These are phyloP conservation scores for Alaudala cheleensis DNA, from an alignment of 2,113 vertebrate genomes.

Conservation along the genomic window DNA sequence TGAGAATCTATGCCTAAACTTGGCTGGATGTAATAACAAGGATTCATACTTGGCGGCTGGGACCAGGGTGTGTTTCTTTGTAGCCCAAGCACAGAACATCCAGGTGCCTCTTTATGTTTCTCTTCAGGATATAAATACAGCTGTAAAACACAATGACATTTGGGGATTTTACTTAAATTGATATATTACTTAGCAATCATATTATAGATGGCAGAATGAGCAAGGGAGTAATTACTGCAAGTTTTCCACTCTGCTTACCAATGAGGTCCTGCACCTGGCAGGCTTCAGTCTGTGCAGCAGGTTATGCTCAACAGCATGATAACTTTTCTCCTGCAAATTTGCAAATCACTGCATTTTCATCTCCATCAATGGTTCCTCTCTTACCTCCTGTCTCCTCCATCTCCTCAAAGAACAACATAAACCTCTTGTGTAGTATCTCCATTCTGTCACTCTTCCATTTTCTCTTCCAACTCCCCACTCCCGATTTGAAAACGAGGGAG, in stretches of 20 bases:
- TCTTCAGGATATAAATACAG: neutral
- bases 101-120: neutral
- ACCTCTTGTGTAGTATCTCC: neutral
- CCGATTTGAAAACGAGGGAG: neutral
- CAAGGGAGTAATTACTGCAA: slow-evolving; percentile 11
- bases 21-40: neutral
- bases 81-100: neutral
- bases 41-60: neutral
- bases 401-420: slow-evolving; percentile 5
- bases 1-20: neutral
- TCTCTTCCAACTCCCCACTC: neutral
- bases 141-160: neutral
- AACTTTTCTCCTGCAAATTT: neutral
- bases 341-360: neutral
- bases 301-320: neutral
- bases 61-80: neutral
- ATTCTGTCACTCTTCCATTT: neutral
- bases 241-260: neutral
- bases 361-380: neutral
- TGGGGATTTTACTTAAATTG: neutral
- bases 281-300: neutral
- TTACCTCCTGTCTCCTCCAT: neutral
- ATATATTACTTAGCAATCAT: neutral
- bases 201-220: slow-evolving; percentile 9
- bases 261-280: neutral